phyloP scores from a whole-genome alignment of 2,113 vertebrate species.

The Microcebus tavaratra region DNA sequence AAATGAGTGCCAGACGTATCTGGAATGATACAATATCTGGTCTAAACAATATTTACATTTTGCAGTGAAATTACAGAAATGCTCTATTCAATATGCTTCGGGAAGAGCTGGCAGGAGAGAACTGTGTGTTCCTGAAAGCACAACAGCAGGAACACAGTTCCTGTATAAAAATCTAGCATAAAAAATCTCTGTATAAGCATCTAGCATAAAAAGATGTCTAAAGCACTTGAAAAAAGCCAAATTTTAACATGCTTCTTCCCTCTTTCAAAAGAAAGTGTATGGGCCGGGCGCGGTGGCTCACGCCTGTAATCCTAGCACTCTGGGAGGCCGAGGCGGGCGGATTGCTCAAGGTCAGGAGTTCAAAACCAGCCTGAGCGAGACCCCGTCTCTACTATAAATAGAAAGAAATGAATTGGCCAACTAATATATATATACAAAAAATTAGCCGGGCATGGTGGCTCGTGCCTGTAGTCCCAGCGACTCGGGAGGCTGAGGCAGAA shows the following conservation, averaged over 20 bases:
- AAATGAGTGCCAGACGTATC: slow-evolving; percentile 59
- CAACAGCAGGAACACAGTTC: not conserved
- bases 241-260: not conserved
- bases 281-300: too few species aligned
- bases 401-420: too few species aligned
- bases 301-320: too few species aligned
- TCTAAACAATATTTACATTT: slow-evolving; percentile 61
- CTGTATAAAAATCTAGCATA: not conserved
- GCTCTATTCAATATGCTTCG: slow-evolving; percentile 20
- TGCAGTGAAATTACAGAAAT: slow-evolving; percentile 55
- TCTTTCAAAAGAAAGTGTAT: not conserved
- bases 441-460: too few species aligned
- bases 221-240: not conserved
- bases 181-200: not conserved
- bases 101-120: slow-evolving; percentile 9
- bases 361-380: too few species aligned
- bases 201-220: not conserved
- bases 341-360: too few species aligned
- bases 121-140: not conserved
- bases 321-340: too few species aligned
- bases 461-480: too few species aligned
- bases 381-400: too few species aligned
- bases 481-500: too few species aligned
- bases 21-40: not conserved
- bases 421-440: too few species aligned